A percentile compares a stretch with the other conserved stretches of the same genome.
Evolutionary conservation across 1,140 invertebrate genomes (phyloP).

Genomic region (Leptinotarsa undecemlineata): DNA sequence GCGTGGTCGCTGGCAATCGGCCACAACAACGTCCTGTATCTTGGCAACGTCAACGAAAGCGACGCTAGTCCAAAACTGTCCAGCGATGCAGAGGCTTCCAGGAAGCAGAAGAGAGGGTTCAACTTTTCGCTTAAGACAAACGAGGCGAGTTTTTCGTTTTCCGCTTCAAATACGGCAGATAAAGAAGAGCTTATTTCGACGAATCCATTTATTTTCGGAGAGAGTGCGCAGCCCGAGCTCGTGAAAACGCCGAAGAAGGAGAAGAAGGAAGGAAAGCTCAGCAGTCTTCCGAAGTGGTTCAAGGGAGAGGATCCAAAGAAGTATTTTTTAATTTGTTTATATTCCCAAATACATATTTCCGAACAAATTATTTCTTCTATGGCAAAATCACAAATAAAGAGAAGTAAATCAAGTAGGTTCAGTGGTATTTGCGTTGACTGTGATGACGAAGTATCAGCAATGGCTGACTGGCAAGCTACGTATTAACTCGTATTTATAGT

Average conservation of each 20-base stretch:
- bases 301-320: constrained; percentile 63
- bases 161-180: constrained; percentile 33
- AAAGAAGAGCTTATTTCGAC: constrained; percentile 47
- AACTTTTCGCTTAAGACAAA: constrained; percentile 59
- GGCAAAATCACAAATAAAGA: too few species aligned
- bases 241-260: constrained; percentile 53
- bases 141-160: constrained; percentile 49
- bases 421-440: too few species aligned
- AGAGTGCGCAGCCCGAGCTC: constrained; percentile 46
- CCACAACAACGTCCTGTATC: constrained; percentile 69
- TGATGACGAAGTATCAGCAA: too few species aligned
- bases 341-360: background rate
- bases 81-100: background rate
- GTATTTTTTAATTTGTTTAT: constrained; percentile 57
- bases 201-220: constrained; percentile 67
- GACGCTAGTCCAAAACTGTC: constrained; percentile 33
- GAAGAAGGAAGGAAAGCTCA: constrained; percentile 63
- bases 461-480: too few species aligned
- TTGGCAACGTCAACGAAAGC: constrained; percentile 55
- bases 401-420: too few species aligned
- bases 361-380: background rate
- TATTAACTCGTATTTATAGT: too few species aligned
- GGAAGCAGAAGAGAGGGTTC: constrained; percentile 60
- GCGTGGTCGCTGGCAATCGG: constrained; percentile 78
- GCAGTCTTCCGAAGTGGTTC: constrained; percentile 73